These are phyloP conservation scores for Harpalus rufipes DNA, from an alignment of 2,888 invertebrate species.

Conservation along the genomic window DNA sequence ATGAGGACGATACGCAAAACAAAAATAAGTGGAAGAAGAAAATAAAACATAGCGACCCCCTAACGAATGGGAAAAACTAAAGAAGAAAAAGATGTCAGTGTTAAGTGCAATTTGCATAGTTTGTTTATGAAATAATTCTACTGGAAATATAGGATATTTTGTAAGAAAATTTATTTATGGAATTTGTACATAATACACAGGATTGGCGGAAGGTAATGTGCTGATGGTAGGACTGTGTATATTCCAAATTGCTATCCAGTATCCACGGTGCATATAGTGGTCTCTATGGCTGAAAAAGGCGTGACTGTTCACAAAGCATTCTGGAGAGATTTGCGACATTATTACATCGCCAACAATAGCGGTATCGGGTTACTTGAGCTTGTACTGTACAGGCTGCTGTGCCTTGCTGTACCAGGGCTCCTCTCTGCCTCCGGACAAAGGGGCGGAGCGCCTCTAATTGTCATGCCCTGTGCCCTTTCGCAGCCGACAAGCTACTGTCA, in stretches of 20 bases:
- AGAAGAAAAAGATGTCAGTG: no score
- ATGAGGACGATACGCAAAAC: no score
- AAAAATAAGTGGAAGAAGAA: no score
- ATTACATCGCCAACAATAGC: constrained; percentile 59
- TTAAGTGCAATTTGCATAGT: no score
- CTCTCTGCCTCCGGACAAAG: neutral
- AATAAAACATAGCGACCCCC: no score
- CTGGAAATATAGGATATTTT: no score
- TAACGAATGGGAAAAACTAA: no score
- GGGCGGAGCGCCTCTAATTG: constrained; percentile 32
- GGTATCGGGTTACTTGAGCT: constrained; percentile 39
- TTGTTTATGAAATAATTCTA: no score
- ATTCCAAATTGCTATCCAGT: neutral
- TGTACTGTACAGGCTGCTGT: constrained; percentile 11
- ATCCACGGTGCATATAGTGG: constrained; percentile 16
- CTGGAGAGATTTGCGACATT: constrained; percentile 60
- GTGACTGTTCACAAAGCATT: constrained; percentile 54
- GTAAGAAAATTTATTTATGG: no score
- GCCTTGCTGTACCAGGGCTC: neutral
- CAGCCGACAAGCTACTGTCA: constrained; percentile 14
- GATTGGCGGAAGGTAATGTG: no score
- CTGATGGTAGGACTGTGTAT: no score
- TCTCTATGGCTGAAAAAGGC: constrained; percentile 56
- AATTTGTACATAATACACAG: no score
- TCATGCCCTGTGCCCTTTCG: constrained; percentile 20